Conservation (phyloP, 2,113 vertebrate genomes). For the Suncus etruscus region DNA sequence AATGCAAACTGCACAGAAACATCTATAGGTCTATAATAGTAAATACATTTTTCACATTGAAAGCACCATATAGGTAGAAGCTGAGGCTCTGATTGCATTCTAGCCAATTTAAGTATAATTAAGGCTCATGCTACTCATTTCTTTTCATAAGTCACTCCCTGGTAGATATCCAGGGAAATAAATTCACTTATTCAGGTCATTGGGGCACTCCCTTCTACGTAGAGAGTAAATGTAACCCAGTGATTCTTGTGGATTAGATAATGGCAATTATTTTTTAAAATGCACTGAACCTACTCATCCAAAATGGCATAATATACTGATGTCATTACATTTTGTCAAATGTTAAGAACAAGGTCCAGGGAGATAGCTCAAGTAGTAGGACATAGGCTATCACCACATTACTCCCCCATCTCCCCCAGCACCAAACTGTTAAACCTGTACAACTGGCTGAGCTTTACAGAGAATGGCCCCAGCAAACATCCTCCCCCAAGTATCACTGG, state of each 20-base stretch:
- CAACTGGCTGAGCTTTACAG: too few species aligned
- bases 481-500: too few species aligned
- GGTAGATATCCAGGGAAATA: constrained; percentile 45
- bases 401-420: too few species aligned
- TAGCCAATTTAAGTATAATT: constrained; percentile 56
- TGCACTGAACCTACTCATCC: constrained; percentile 34
- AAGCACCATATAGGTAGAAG: constrained; percentile 26
- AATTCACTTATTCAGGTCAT: constrained; percentile 46
- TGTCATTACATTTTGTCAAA: background rate
- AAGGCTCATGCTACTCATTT: constrained; percentile 31
- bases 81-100: constrained; percentile 58
- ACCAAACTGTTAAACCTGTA: too few species aligned
- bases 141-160: constrained; percentile 51
- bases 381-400: too few species aligned
- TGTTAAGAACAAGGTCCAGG: background rate
- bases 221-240: constrained; percentile 25
- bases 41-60: background rate
- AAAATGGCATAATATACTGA: constrained; percentile 27
- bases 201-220: constrained; percentile 9
- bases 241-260: constrained; percentile 5
- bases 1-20: background rate
- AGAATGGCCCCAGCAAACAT: too few species aligned
- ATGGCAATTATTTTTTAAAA: constrained; percentile 28
- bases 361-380: too few species aligned
- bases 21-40: background rate